Base-by-base conservation (phyloP, 2,888 invertebrate species). In the Mechanitis messenoides region DNA sequence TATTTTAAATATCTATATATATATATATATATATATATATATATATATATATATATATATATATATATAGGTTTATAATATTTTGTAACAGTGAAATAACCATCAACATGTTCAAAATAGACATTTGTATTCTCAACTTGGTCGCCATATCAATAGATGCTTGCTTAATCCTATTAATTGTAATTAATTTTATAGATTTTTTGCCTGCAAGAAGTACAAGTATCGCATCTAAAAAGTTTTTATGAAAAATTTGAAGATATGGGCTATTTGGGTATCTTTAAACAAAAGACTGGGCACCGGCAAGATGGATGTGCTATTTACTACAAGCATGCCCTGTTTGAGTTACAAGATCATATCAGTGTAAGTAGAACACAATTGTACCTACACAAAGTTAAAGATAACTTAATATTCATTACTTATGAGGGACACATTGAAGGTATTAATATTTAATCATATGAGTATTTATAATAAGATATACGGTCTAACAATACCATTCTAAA, bases 301-400 rank as follows among this genome's bases (percentile, higher is more conserved):
- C 87, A 89, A 9, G 99, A 99, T 83, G 99, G 99, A 0, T 96
- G 98, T 81, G 97, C 98, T 0, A 94, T 98, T 53, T 95, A 96
- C 76, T 98, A 93, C 80, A 94, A 93, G 71, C 79, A 83, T 7
- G 83, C 91, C 31, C 86, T 92, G 60, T 95, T 98, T 71, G 84
- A 91, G 53, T 78, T 97, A 60, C 74, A 93, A 3, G 92, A 94
- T 53, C 89, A 92, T 59, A 81, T 91, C 0, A 91, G 91, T 56
- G 94, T 98, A 54, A 96, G 97, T 82, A 12, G n/a, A 20, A 20
- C 38, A 33, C 47, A 45, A 59, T 59, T 47, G 11, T 38, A 46
- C 35, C 20, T 28, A 12, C 12, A 9, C 35, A 33, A n/a, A 47
- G 45, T 50, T 31, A 42, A 42, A 7, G 11, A 11, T 38, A 6